Evolutionary conservation across 1,140 invertebrate genomes (phyloP), one percentile per base, ranked within the genome.

Genomic region (Megalonaias nervosa): DNA sequence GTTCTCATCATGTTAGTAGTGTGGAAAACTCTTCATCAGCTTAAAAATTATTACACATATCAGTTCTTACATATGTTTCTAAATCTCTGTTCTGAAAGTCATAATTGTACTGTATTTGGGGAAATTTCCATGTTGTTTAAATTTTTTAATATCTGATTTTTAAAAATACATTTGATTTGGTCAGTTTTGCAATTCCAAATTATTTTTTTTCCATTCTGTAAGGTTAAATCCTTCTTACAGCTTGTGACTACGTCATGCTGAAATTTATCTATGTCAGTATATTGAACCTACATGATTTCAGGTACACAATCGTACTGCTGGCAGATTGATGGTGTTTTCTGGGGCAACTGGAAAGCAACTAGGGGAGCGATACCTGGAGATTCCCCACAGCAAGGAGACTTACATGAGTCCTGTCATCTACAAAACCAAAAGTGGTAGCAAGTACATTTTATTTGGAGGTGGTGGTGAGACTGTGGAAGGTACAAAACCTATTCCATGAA

Each of bases 381-480:
- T 89, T 58, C 87, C 89, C 11, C 38, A 86, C 31, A 78, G 66
- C n/a, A 84, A 83, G 71, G 89, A 89, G 75, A 88, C 85, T 1
- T 90, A 89, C 76, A 89, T 87, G 83, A 87, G 85, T 65, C 86
- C 87, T 21, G 85, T 90, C 11, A 77, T 88, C 19, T 87, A 88
- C 71, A 83, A 75, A 17, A 78, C 76, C 0, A 68, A 84, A 38
- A 78, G 83, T 69, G 78, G 82, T 15, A 83, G 82, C 13, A 72
- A 82, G 31, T 89, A 87, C 74, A 82, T 90, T 48, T 78, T 90
- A 58, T 85, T 89, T 83, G 89, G 89, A 13, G 86, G 83, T 82
- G 89, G 89, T 3, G 88, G 88, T 38, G 87, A 90, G 79, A 89
- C 88, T 66, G 76, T 87, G 5, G 38, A 82, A 80, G 90, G 90